Evolutionary conservation across 2,888 invertebrate genomes (phyloP), one percentile per base, ranked within the genome.

Genomic region (Rhingia campestris): DNA sequence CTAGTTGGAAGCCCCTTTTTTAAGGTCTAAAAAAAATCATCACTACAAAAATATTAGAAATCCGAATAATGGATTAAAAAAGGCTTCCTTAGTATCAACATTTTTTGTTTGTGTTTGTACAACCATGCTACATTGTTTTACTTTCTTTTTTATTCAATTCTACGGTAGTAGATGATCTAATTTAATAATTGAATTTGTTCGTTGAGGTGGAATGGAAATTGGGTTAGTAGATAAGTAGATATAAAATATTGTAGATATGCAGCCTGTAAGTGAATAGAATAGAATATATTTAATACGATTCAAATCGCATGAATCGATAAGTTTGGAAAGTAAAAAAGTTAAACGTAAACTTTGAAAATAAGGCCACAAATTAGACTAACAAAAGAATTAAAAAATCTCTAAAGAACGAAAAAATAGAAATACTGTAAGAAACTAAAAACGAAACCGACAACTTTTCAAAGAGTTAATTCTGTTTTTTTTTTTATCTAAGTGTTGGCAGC

Each of bases 71-170:
- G 22, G 33, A 7, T 69, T 75, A 14, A 75, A 74, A 64, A 84
- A 75, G 84, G 80, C 74, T 84, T 75, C 84, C 80, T 73, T 75
- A 59, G 51, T 69, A 70, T 74, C 43, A 70, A 74, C 49, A 77
- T 43, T 61, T 74, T 47, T 59, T 53, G 43, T 43, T 59, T 12
- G 22, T 22, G 22, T 51, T 64, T 76, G 61, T 76, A 76, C 76
- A 76, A 76, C 76, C 76, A 69, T 76, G 9, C 51, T 51, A 51
- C n/a, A 75, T 49, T 47, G 12, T 69, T 2, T 53, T 37, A 3
- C 14, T 56, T 47, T 30, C 51, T 14, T 51, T 33, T 61, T 9
- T n/a, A n/a, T 45, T 67, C 49, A 30, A 39, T 64, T 75, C 51
- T 66, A 54, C 6, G 14, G 14, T 30, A 61, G 43, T 63, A 22